Conservation (phyloP, 1,140 invertebrate genomes). For the Zophobas atratus region DNA sequence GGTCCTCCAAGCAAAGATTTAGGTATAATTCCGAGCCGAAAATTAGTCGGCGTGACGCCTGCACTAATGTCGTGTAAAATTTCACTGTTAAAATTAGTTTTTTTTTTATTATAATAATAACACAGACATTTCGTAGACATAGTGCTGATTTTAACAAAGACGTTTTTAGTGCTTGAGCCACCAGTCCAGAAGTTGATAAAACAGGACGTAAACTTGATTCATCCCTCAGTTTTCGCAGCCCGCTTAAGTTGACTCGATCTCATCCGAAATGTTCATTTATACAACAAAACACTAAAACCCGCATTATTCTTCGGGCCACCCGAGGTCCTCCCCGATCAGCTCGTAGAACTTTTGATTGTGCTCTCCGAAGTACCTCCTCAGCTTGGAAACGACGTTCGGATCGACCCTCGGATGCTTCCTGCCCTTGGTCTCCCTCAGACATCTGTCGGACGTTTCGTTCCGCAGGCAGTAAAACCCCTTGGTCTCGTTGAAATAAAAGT, state of each 20-base stretch:
- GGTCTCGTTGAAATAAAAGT: constrained; percentile 98
- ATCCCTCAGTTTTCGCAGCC: background rate
- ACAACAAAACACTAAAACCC: constrained; percentile 1
- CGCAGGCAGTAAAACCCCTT: constrained; percentile 97
- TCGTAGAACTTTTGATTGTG: constrained; percentile 97
- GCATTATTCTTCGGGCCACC: constrained; percentile 86
- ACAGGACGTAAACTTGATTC: too few relatives aligned
- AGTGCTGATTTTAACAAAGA: too few relatives aligned
- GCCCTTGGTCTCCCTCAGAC: constrained; percentile 95
- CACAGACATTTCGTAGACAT: too few relatives aligned
- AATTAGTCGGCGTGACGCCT: too few relatives aligned
- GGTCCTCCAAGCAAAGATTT: too few relatives aligned
- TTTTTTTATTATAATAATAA: too few relatives aligned
- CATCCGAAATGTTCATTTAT: background rate
- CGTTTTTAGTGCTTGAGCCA: too few relatives aligned
- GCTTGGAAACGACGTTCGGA: constrained; percentile 85
- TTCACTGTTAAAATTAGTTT: too few relatives aligned
- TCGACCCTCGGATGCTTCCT: constrained; percentile 92
- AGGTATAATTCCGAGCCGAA: too few relatives aligned
- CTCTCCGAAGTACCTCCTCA: constrained; percentile 93
- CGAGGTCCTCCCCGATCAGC: constrained; percentile 91
- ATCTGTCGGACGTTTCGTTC: constrained; percentile 89
- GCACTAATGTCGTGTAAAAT: too few relatives aligned
- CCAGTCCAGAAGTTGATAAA: too few relatives aligned
- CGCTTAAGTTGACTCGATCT: background rate